A percentile compares a stretch with the other conserved stretches of the same genome.
Conservation (phyloP, 1,140 invertebrate species). For the Caenorhabditis briggsae region DNA sequence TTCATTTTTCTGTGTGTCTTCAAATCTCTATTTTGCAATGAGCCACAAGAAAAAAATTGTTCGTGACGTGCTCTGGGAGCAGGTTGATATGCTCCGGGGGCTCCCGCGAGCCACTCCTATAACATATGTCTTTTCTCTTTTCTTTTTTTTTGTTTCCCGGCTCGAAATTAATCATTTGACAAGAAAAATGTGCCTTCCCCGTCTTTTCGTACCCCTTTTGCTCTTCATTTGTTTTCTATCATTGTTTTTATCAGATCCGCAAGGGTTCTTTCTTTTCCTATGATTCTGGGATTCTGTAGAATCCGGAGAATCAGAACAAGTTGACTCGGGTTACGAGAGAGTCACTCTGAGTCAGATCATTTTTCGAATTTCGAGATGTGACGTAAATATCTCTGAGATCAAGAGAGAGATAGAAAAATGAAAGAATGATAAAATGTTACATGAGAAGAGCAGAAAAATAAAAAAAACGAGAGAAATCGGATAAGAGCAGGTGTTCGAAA, state of each 20-base stretch:
- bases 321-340: conserved; percentile 31
- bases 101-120: neutral
- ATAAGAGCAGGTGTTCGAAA: neutral
- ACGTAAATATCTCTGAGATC: neutral
- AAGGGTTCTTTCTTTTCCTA: neutral
- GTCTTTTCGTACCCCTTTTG: neutral
- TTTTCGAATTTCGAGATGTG: neutral
- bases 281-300: neutral
- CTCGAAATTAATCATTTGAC: conserved; percentile 33
- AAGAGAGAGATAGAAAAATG: neutral
- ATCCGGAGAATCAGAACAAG: neutral
- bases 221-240: neutral
- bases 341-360: neutral
- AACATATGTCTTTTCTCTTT: conserved; percentile 50
- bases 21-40: no score
- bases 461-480: no score
- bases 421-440: neutral
- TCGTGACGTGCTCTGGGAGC: neutral
- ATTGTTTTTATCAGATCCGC: neutral
- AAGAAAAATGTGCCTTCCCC: neutral
- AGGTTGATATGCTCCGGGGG: conserved; percentile 38
- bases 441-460: no score
- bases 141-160: neutral
- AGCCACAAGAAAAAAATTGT: neutral
- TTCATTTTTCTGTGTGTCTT: neutral